Evolutionary conservation across 2,797 vertebrate species (phyloP).

Genomic region (Pipistrellus kuhlii): DNA sequence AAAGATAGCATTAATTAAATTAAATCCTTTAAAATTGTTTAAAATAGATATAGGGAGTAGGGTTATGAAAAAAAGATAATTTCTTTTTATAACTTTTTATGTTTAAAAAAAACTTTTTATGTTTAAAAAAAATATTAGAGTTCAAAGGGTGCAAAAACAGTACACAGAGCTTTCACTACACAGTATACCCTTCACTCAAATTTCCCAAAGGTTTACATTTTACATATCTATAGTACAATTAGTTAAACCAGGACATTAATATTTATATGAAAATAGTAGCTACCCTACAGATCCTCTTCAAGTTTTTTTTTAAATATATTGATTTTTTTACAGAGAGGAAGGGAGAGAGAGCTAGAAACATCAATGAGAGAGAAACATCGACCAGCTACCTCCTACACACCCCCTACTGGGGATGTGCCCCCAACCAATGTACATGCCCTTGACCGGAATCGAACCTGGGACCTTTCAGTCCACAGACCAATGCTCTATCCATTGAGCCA

Average conservation of each 20-base stretch:
- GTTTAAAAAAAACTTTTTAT: not conserved
- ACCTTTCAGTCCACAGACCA: too few species aligned
- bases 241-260: not conserved
- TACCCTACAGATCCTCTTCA: not conserved
- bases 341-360: too few species aligned
- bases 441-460: too few species aligned
- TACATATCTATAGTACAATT: not conserved
- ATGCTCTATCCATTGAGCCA: too few species aligned
- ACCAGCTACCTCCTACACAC: too few species aligned
- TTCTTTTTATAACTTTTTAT: constrained; percentile 6
- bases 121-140: constrained; percentile 18
- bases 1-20: not conserved
- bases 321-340: too few species aligned
- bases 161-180: not conserved
- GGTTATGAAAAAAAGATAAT: not conserved
- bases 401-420: too few species aligned
- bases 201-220: not conserved
- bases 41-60: not conserved
- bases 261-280: not conserved
- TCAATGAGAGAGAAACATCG: too few species aligned
- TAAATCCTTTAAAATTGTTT: constrained; percentile 19
- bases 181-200: not conserved
- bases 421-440: too few species aligned
- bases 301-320: not conserved
- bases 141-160: not conserved